A percentile compares a stretch with the other conserved stretches of the same genome.
Evolutionary conservation across 2,797 vertebrate genomes (phyloP).

Genomic region (Leucoraja ocellata): DNA sequence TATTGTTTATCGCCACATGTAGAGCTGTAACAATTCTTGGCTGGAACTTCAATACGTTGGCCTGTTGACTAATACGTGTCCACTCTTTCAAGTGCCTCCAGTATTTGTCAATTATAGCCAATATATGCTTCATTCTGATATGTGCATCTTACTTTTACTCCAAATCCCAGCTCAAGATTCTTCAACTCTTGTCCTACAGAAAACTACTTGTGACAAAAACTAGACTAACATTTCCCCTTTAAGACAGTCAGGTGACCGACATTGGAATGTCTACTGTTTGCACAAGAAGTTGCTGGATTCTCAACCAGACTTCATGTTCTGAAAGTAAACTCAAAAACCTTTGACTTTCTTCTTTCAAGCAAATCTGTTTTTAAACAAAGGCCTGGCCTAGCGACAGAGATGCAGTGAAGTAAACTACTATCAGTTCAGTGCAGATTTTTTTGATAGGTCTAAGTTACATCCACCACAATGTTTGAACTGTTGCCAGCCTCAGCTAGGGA

Average conservation of each 20-base stretch:
- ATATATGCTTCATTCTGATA: background rate
- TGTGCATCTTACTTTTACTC: background rate
- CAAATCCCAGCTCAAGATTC: background rate
- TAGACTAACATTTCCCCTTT: conserved; percentile 3
- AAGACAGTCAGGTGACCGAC: conserved; percentile 25
- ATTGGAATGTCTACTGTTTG: conserved; percentile 10
- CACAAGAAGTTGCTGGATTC: background rate
- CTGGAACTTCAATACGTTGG: background rate
- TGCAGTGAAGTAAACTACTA: background rate
- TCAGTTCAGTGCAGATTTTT: background rate
- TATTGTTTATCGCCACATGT: background rate
- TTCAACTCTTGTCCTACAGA: background rate
- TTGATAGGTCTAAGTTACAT: background rate
- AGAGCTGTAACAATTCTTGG: background rate
- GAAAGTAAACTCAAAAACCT: background rate
- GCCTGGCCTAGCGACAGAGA: background rate
- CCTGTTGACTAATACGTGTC: background rate
- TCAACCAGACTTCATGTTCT: background rate
- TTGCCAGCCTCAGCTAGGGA: background rate
- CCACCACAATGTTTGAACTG: background rate
- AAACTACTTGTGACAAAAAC: background rate
- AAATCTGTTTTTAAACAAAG: background rate
- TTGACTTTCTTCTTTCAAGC: background rate
- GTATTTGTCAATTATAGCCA: background rate
- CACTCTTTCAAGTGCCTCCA: background rate